Base-by-base conservation (phyloP, 2,113 vertebrate genomes). In the Entosphenus tridentatus region DNA sequence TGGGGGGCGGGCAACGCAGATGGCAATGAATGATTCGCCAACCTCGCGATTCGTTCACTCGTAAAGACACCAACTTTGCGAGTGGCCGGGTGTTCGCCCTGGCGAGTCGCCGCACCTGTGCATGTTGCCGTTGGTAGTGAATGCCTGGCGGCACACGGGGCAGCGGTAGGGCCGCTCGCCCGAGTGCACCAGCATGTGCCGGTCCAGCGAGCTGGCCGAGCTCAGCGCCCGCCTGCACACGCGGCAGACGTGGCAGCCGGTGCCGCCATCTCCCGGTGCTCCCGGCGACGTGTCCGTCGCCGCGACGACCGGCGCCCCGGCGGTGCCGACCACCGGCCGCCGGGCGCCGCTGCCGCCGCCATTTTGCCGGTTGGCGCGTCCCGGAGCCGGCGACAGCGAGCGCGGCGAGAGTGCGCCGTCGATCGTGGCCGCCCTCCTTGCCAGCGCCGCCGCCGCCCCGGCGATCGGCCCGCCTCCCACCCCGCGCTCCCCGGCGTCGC, bases 101-200 rank as follows among this genome's bases (percentile, higher is more conserved):
- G 4, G 56, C 10, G 57, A 14, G 39, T 67, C 21, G 11, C 67
- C 80, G 77, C 77, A 96, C 93, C 91, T 87, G 89, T 96, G 92
- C 91, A 97, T 96, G 82, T 97, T 97, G 72, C 93, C 90, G 72
- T 96, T 96, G 82, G 93, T 96, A 79, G 93, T 97, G 78, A 97
- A 97, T n/a, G 91, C 95, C 79, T 96, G 93, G 68, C 84, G 81
- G 56, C 93, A 97, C 74, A 95, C 78, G 2, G 75, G 77, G 71
- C 93, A 97, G 71, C 85, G 92, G 79, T 97, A 96, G 65, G 93
- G 93, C 70, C 93, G 80, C 81, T 97, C 93, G 16, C 93, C 93
- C 70, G 91, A 96, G 81, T 97, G 93, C 16, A 97, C 93, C 79
- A 97, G 79, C 93, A 96, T 96, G 83, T 97, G 93, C 68, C 93